Conservation (phyloP, 2,113 vertebrate species). For the Salminus brasiliensis region DNA sequence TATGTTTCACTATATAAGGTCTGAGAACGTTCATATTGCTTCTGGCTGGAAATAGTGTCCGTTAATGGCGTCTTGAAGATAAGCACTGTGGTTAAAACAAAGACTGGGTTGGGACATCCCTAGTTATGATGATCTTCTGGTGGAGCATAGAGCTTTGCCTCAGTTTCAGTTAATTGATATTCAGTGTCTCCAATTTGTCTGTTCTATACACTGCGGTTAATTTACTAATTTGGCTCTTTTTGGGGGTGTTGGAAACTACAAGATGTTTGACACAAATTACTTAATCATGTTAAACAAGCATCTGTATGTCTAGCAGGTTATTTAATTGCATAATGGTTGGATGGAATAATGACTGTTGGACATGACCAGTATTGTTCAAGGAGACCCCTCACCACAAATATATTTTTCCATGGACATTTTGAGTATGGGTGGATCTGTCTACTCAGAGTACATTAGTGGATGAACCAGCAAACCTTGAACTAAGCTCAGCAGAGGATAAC, state of each 20-base stretch:
- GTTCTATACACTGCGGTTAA: neutral
- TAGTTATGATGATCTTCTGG: no score
- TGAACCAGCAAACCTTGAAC: neutral
- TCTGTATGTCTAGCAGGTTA: neutral
- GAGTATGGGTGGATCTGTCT: neutral
- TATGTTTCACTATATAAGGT: no score
- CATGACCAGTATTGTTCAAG: neutral
- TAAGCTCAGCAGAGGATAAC: slow-evolving; percentile 13
- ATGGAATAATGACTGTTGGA: neutral
- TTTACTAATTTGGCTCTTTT: neutral
- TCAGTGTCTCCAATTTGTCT: no score
- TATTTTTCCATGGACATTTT: neutral
- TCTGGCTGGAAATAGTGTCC: no score
- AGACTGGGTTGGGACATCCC: no score
- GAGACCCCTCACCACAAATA: neutral
- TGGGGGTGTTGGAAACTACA: neutral
- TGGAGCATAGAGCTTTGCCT: no score
- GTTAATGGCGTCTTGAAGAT: no score
- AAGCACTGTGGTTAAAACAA: no score
- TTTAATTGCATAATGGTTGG: neutral
- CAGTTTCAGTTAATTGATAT: no score
- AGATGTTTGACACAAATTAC: neutral
- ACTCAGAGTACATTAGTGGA: neutral
- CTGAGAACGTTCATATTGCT: no score
- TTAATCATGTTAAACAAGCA: neutral